Percentiles rank a stretch among this genome's conserved stretches.
phyloP scores from a whole-genome alignment of 2,113 vertebrate genomes.

The Herpailurus yagouaroundi region DNA sequence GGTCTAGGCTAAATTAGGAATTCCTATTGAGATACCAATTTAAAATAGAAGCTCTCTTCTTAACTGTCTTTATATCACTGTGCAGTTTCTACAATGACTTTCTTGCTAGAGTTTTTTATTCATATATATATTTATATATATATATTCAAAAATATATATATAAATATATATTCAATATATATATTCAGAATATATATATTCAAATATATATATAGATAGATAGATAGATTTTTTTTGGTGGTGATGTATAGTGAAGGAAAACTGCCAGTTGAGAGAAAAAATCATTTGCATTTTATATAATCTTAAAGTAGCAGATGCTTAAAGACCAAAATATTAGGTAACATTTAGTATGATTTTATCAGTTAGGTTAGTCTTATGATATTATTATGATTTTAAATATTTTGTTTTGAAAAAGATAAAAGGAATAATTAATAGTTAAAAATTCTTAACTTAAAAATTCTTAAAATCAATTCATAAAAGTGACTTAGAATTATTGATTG shows the following conservation, averaged over 20 bases:
- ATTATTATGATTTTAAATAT: not conserved
- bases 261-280: constrained; percentile 23
- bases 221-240: not conserved
- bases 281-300: constrained; percentile 30
- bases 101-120: not conserved
- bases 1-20: not conserved
- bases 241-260: constrained; percentile 23
- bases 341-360: constrained; percentile 3
- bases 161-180: not conserved
- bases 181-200: not conserved
- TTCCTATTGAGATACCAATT: not conserved
- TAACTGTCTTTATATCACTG: not conserved
- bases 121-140: not conserved
- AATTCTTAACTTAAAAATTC: not conserved
- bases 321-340: constrained; percentile 47
- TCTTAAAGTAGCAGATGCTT: constrained; percentile 29
- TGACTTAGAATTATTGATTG: not conserved
- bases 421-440: not conserved
- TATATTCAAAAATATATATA: too few species aligned
- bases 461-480: not conserved
- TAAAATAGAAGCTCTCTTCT: constrained; percentile 20
- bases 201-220: too few species aligned
- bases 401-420: not conserved
- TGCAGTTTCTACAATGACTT: not conserved
- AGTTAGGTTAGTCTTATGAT: not conserved